Evolutionary conservation across 2,888 invertebrate genomes (phyloP).

Genomic region (Sinopyrophorus schimmeli): DNA sequence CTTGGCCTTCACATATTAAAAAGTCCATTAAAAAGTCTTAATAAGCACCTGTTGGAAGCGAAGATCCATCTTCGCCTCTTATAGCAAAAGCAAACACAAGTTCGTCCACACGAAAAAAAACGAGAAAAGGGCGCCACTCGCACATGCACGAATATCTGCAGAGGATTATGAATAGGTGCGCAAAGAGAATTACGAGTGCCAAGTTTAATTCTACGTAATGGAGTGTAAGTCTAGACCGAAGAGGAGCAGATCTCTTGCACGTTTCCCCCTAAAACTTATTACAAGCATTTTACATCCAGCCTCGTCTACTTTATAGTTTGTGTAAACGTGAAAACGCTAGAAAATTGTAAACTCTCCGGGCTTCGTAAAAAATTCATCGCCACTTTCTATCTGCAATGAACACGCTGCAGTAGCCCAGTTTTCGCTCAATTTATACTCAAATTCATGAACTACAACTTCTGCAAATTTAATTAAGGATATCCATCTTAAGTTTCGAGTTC

Average conservation of each 20-base stretch:
- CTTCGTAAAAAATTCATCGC: slow-evolving; percentile 17
- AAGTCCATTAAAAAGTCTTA: no score
- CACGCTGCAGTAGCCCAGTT: slow-evolving; percentile 10
- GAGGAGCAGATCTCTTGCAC: slow-evolving; percentile 8
- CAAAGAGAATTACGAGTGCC: slow-evolving; percentile 7
- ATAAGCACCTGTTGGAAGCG: no score
- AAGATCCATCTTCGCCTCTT: no score
- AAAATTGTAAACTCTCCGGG: slow-evolving; percentile 21
- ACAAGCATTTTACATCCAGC: slow-evolving; percentile 17
- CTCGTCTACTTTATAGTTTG: slow-evolving; percentile 19
- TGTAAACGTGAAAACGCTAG: slow-evolving; percentile 20
- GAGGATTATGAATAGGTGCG: slow-evolving; percentile 14
- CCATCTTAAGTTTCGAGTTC: slow-evolving; percentile 2
- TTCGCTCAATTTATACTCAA: neutral
- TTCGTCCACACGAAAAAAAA: no score
- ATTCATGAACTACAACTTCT: slow-evolving; percentile 9
- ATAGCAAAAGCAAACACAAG: no score
- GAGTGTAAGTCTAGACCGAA: slow-evolving; percentile 9
- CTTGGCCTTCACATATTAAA: no score
- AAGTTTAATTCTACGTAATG: slow-evolving; percentile 14
- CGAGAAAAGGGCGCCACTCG: no score
- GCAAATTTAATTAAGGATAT: slow-evolving; percentile 16
- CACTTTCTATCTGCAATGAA: slow-evolving; percentile 15
- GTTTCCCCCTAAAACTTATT: slow-evolving; percentile 14
- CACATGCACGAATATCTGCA: no score